Percentiles rank a stretch among this genome's conserved stretches.
Conservation (phyloP, 2,113 vertebrate genomes). For the Gymnarchus niloticus region DNA sequence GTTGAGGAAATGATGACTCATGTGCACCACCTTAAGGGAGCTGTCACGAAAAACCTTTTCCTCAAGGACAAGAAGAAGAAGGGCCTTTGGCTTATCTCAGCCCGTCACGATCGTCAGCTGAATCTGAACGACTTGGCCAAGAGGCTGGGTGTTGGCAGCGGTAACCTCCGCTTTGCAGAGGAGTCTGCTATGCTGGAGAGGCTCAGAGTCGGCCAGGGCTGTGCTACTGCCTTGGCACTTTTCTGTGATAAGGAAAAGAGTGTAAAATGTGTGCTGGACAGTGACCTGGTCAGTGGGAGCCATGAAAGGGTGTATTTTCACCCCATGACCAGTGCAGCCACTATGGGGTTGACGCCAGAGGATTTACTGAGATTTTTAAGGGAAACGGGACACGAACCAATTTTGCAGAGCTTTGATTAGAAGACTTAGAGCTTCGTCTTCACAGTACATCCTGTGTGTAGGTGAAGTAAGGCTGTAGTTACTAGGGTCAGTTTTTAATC, state of each 20-base stretch:
- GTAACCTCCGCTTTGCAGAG: conserved; percentile 84
- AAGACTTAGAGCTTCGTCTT: background rate
- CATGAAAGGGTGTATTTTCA: conserved; percentile 80
- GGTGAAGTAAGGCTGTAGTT: no score
- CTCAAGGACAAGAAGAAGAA: conserved; percentile 95
- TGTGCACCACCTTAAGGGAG: conserved; percentile 73
- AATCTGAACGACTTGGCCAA: conserved; percentile 84
- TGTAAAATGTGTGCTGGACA: conserved; percentile 77
- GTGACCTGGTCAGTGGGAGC: conserved; percentile 68
- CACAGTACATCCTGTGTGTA: no score
- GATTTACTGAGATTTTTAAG: conserved; percentile 80
- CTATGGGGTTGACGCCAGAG: conserved; percentile 72
- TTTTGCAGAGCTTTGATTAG: conserved; percentile 61
- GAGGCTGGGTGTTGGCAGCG: conserved; percentile 75
- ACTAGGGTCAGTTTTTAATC: background rate
- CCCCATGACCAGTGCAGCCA: conserved; percentile 86
- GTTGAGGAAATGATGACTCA: conserved; percentile 95
- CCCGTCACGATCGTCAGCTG: conserved; percentile 76
- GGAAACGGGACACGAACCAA: conserved; percentile 78
- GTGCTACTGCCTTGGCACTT: conserved; percentile 76
- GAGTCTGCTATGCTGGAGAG: conserved; percentile 81
- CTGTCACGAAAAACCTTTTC: conserved; percentile 86
- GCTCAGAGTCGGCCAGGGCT: conserved; percentile 79
- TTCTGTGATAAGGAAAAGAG: conserved; percentile 73
- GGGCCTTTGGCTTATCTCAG: conserved; percentile 76